Conservation (phyloP, 2,888 invertebrate species). For the Phania funesta region DNA sequence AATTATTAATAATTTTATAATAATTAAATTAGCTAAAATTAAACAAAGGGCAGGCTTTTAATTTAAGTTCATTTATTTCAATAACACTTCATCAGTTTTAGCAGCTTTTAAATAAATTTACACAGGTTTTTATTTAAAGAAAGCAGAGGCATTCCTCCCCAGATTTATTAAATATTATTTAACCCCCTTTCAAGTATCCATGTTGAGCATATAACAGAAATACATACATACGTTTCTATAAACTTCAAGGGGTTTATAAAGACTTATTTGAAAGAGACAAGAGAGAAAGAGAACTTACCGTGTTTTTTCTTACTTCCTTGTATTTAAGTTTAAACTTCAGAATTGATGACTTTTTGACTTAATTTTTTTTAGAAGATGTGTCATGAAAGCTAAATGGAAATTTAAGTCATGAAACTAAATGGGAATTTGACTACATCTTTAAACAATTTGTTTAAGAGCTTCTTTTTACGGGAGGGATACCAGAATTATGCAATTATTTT, state of each 20-base stretch:
- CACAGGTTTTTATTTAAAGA: background rate
- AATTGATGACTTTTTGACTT: no score
- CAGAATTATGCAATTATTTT: no score
- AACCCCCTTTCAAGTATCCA: background rate
- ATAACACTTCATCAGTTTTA: conserved; percentile 11
- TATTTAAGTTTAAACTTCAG: no score
- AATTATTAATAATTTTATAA: conserved; percentile 35
- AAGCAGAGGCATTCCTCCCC: conserved; percentile 44
- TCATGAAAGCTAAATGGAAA: no score
- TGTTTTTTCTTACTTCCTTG: no score
- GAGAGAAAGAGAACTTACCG: background rate
- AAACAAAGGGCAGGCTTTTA: conserved; percentile 71
- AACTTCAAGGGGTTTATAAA: background rate
- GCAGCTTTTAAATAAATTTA: background rate
- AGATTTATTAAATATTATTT: background rate
- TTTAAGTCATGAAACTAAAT: no score
- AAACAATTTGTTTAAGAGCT: no score
- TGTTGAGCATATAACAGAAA: conserved; percentile 13
- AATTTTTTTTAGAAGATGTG: no score
- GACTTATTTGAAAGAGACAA: background rate
- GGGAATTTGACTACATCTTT: no score
- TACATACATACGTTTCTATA: background rate
- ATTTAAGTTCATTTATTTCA: conserved; percentile 27
- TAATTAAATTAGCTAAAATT: conserved; percentile 64
- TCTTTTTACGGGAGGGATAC: no score